A percentile compares a stretch with the other conserved stretches of the same genome.
Conservation (phyloP, 92 coral and sea anemone genomes). For the Epizoanthus ramosus region DNA sequence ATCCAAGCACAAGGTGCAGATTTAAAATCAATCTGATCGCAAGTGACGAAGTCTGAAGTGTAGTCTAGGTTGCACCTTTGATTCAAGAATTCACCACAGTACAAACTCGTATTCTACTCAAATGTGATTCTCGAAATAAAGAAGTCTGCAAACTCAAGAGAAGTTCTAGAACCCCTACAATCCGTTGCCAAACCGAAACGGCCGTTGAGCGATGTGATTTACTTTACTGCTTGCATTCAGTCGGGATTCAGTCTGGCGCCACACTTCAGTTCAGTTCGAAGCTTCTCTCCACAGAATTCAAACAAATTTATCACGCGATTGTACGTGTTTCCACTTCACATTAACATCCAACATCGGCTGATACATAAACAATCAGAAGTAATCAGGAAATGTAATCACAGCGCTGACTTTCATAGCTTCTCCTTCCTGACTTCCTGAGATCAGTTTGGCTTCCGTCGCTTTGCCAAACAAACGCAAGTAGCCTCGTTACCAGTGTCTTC, state of each 20-base stretch:
- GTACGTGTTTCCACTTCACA: not conserved
- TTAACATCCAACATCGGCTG: not conserved
- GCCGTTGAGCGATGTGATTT: not conserved
- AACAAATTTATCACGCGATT: conserved; percentile 12
- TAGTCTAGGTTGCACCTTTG: not conserved
- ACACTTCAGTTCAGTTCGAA: too few relatives aligned
- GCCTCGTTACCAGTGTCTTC: too few relatives aligned
- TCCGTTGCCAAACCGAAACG: not conserved
- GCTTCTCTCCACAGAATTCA: too few relatives aligned
- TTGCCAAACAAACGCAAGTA: too few relatives aligned
- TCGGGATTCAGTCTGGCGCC: too few relatives aligned
- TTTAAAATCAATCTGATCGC: not conserved
- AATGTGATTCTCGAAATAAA: not conserved
- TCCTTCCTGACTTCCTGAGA: too few relatives aligned
- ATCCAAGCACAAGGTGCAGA: too few relatives aligned
- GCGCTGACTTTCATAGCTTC: not conserved
- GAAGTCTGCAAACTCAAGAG: not conserved
- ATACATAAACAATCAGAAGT: conserved; percentile 8
- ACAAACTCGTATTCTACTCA: not conserved
- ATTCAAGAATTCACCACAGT: not conserved
- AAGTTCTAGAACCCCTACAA: not conserved
- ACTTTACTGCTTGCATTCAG: too few relatives aligned
- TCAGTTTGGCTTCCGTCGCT: too few relatives aligned
- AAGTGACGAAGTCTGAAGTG: not conserved
- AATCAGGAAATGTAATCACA: conserved; percentile 9